Percentiles rank a stretch among this genome's conserved stretches.
phyloP scores from a whole-genome alignment of 37 sponge, comb jelly and placozoan species.

The Ephydatia muelleri region DNA sequence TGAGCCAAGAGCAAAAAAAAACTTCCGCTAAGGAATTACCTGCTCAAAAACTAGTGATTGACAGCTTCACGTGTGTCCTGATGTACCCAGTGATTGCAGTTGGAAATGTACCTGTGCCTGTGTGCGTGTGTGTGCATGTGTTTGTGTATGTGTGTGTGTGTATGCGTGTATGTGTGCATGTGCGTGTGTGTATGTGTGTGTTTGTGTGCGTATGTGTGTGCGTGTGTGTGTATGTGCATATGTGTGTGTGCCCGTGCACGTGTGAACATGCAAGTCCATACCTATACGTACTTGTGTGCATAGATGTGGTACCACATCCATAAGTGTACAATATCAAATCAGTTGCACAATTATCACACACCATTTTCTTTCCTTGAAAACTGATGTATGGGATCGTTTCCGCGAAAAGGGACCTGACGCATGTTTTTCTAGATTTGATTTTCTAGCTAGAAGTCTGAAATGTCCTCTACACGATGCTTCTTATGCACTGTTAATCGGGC shows the following conservation, averaged over 20 bases:
- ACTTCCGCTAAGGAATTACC: too few relatives aligned
- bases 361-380: conserved; percentile 2
- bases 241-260: too few relatives aligned
- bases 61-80: conserved; percentile 65
- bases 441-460: too few relatives aligned
- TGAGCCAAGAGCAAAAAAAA: too few relatives aligned
- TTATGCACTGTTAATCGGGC: too few relatives aligned
- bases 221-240: too few relatives aligned
- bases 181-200: conserved; percentile 29
- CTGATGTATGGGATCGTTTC: too few relatives aligned
- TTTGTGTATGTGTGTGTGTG: conserved; percentile 44
- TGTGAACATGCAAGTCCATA: conserved; percentile 30
- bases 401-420: too few relatives aligned
- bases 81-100: conserved; percentile 88
- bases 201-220: conserved; percentile 16
- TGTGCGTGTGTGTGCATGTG: conserved; percentile 8
- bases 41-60: conserved; percentile 41
- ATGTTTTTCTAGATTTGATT: too few relatives aligned
- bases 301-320: not conserved
- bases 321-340: too few relatives aligned
- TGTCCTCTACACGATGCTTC: too few relatives aligned
- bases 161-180: conserved; percentile 37
- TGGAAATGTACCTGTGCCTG: conserved; percentile 49
- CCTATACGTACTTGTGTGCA: too few relatives aligned
- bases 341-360: not conserved